Conservation (phyloP, 2,888 invertebrate genomes). For the Muschampia plurimacula region DNA sequence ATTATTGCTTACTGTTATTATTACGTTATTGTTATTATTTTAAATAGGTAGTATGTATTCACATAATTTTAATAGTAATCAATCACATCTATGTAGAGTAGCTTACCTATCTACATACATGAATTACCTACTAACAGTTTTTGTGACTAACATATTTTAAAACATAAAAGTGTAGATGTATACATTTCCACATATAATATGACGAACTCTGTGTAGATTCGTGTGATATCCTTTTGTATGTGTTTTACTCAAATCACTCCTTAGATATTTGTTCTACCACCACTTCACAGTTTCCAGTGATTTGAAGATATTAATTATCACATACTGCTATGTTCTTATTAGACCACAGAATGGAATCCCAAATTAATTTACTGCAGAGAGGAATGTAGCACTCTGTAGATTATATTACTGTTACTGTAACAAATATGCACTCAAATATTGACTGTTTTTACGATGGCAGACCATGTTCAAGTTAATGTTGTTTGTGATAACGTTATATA, state of each 20-base stretch:
- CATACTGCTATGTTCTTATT: too few species aligned
- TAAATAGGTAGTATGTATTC: background rate
- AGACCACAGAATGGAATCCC: background rate
- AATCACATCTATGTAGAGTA: background rate
- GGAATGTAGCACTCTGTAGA: constrained; percentile 73
- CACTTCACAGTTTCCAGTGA: too few species aligned
- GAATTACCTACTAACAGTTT: too few species aligned
- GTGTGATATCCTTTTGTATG: too few species aligned
- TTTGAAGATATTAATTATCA: too few species aligned
- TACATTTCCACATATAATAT: too few species aligned
- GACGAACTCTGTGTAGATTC: too few species aligned
- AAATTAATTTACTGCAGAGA: constrained; percentile 47
- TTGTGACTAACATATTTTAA: too few species aligned
- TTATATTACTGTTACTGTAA: constrained; percentile 53
- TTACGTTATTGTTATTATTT: background rate
- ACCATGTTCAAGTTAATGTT: constrained; percentile 36
- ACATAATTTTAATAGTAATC: background rate
- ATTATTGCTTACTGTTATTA: background rate
- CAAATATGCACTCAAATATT: constrained; percentile 47
- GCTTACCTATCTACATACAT: too few species aligned
- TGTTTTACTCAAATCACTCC: too few species aligned
- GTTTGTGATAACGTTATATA: constrained; percentile 44
- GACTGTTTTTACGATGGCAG: constrained; percentile 49
- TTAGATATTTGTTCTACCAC: too few species aligned
- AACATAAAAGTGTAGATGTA: too few species aligned